Evolutionary conservation across 2,888 invertebrate genomes (phyloP), one percentile per base, ranked within the genome.

Genomic region (Cerastis rubricosa): DNA sequence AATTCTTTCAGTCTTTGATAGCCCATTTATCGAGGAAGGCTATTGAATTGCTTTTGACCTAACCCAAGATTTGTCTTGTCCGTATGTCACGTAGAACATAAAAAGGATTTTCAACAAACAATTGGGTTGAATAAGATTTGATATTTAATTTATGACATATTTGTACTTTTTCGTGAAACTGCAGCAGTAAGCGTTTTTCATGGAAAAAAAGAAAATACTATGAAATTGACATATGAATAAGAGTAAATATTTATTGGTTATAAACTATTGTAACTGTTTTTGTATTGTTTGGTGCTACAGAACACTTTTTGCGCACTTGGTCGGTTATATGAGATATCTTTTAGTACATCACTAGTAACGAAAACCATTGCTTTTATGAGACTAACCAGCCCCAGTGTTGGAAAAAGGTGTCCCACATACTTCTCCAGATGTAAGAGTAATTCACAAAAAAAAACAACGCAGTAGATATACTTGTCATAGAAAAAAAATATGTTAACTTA

Each of bases 401-500:
- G 40, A 40, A 8, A 40, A 22, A 49, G 47, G 47, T 49, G 19
- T 19, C n/a, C n/a, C 11, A 11, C n/a, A n/a, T n/a, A 5, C 11
- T 54, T n/a, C 11, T 54, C 54, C 54, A 54, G 54, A 54, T 11
- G 2, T 57, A 57, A 8, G 19, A 12, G 0, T 5, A 54, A 12
- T 22, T 9, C 9, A 9, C 9, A 51, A 51, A 51, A 19, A 40
- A 25, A 2, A 47, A 47, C 12, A 19, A 51, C 51, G 22, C 12
- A 43, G 35, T 45, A 6, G 35, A 73, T 45, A 71, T 47, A n/a
- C n/a, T 35, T 11, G 35, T 47, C 11, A 59, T 12, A 61, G 12
- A 6, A 29, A 14, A n/a, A 77, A 17, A 9, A 2, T 35, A 25
- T 45, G n/a, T 45, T 40, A 19, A 74, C 81, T 65, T 78, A 92